Base-by-base conservation (phyloP, 2,888 invertebrate genomes). In the Volucella zonaria region DNA sequence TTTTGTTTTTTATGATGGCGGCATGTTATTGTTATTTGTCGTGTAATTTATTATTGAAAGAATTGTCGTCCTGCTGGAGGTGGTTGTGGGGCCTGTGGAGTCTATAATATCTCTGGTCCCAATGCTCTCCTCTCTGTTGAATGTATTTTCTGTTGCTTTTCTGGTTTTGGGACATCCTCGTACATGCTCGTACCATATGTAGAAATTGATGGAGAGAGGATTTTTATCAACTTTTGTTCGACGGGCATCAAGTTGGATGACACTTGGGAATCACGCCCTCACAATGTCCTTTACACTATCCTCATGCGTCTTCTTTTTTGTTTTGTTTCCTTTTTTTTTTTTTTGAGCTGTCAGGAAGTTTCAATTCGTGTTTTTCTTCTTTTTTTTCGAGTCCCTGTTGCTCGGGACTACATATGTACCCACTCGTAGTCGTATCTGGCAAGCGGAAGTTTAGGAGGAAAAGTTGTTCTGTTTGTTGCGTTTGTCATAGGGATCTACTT, bases 1-100 rank as follows among this genome's bases (percentile, higher is more conserved):
- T n/a, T 42, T n/a, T 45, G n/a, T 4, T 14, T 18, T 8, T 40
- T 15, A 40, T 18, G 23, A 6, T 18, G n/a, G 11, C 14, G 31
- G 8, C 38, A 61, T 66, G 23, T 61, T 82, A 56, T 70, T 73
- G 31, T 79, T 83, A 68, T 79, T 70, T 64, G 49, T 74, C 40
- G 31, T 40, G 58, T 59, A 49, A 75, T 70, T 42, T 64, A 74
- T 79, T 79, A 75, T 80, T 61, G 49, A 70, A 71, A 59, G 56
- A 66, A 43, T 11, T 45, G 51, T 23, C 14, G 23, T 40, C 31
- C 43, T 54, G 51, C 12, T 14, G 11, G 18, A 52, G 51, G 54
- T 68, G 31, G 31, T n/a, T n/a, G 51, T 18, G 40, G 11, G 12
- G n/a, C 3, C 8, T 40, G 3, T 47, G 38, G 14, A 12, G 15